phyloP scores from a whole-genome alignment of 2,797 vertebrate genomes.

The Manis crassicaudata region DNA sequence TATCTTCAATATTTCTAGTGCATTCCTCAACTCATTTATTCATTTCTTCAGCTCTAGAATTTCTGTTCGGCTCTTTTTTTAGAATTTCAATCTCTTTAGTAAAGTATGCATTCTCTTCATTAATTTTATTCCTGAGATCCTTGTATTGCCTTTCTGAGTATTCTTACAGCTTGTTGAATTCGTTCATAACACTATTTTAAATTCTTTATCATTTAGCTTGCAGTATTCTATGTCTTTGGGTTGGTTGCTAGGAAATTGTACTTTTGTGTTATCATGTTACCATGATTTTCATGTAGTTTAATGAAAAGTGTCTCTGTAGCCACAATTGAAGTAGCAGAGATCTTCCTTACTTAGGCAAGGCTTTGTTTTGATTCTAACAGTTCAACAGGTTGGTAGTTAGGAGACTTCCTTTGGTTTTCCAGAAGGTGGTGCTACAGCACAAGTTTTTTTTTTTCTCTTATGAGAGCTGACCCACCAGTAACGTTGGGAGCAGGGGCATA shows the following conservation, averaged over 20 bases:
- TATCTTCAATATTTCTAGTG: background rate
- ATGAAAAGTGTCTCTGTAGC: background rate
- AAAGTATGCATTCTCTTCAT: background rate
- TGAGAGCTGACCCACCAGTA: background rate
- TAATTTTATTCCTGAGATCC: background rate
- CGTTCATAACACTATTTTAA: background rate
- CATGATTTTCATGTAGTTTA: background rate
- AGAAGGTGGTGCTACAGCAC: background rate
- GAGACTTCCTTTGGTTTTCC: background rate
- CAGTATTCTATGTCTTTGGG: background rate
- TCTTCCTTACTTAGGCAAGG: background rate
- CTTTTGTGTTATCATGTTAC: background rate
- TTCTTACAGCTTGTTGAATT: background rate
- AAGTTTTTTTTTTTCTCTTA: background rate
- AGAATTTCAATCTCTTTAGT: background rate
- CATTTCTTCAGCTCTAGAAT: background rate
- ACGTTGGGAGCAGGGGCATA: background rate
- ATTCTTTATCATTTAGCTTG: background rate
- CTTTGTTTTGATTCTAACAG: background rate
- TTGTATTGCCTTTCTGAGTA: background rate
- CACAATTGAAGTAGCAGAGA: background rate
- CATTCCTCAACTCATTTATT: background rate
- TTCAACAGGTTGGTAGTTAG: background rate
- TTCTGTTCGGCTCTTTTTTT: background rate
- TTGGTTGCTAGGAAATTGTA: background rate